Evolutionary conservation across 1,140 invertebrate genomes (phyloP), one percentile per base, ranked within the genome.

Genomic region (Zelostemma sp.): DNA sequence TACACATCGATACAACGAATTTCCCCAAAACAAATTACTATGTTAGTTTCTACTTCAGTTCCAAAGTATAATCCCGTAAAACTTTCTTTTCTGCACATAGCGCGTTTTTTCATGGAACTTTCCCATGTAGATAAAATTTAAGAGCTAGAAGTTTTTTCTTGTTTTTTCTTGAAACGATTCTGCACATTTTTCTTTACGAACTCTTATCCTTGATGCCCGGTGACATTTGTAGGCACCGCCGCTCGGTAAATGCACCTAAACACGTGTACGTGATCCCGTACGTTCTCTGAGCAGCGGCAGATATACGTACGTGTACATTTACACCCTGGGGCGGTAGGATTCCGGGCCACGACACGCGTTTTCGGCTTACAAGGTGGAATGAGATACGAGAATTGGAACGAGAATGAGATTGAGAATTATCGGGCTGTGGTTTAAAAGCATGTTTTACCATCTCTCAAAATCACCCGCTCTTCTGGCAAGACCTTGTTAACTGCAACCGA

Each of bases 371-470:
- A 28, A 51, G 46, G 11, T 48, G 46, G 28, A 60, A 50, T 33
- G 46, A 50, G 46, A 60, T 55, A 31, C 55, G 33, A 67, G 38
- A 56, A 61, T 46, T 48, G 59, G 48, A 56, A 68, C 54, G 41
- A 51, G 43, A 63, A 59, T 40, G 38, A 33, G 19, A 61, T 51
- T 46, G 25, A 61, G 58, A 61, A 41, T 61, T 8, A 53, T 59
- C 35, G 18, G 4, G 17, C 6, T 21, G 6, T 15, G 33, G 46
- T 49, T 35, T 19, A 53, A 16, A 25, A 53, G 19, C 49, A 16
- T 15, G 8, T 50, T 35, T 50, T 16, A 16, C 47, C 38, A 50
- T 49, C 56, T 48, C 31, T 25, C 45, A 49, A 33, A 33, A 59
- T 57, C 55, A 57, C 48, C 21, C 15, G 35, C 21, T 51, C 49